A percentile compares a stretch with the other conserved stretches of the same genome.
phyloP scores from a whole-genome alignment of 1,140 invertebrate species.

The Homalodisca vitripennis region DNA sequence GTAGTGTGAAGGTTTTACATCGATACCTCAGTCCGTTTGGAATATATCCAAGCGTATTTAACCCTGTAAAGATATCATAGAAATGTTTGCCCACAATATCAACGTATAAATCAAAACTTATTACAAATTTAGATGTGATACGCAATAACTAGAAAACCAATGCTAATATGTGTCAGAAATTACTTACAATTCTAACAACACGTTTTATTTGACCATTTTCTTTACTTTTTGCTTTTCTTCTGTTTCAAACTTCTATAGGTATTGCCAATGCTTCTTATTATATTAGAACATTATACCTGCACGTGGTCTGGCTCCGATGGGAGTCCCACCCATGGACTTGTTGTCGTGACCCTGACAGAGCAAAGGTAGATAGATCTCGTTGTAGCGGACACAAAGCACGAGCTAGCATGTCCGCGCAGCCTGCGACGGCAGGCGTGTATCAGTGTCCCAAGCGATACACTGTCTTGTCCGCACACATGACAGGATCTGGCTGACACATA shows the following conservation, averaged over 20 bases:
- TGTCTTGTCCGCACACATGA: conserved; percentile 85
- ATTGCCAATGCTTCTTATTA: neutral
- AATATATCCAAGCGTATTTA: too few relatives aligned
- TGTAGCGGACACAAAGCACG: conserved; percentile 86
- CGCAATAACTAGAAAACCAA: neutral
- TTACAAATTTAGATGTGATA: neutral
- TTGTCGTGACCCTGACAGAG: conserved; percentile 91
- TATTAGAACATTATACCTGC: conserved; percentile 52
- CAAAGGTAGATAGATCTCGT: conserved; percentile 92
- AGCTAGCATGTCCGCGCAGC: conserved; percentile 83
- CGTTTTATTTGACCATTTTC: neutral
- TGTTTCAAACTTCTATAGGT: neutral
- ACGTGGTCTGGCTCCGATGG: conserved; percentile 68
- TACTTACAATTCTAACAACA: neutral
- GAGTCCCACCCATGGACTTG: conserved; percentile 89
- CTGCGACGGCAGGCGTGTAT: conserved; percentile 78
- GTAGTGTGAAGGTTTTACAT: too few relatives aligned
- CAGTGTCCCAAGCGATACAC: conserved; percentile 91
- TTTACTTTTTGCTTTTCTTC: neutral
- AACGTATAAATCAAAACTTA: too few relatives aligned
- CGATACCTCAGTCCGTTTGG: too few relatives aligned
- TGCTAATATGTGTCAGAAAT: neutral
- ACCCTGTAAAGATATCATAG: too few relatives aligned
- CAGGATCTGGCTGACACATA: conserved; percentile 65
- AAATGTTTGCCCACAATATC: too few relatives aligned